Conservation (phyloP, 2,113 vertebrate genomes). For the Oxyruncus cristatus region DNA sequence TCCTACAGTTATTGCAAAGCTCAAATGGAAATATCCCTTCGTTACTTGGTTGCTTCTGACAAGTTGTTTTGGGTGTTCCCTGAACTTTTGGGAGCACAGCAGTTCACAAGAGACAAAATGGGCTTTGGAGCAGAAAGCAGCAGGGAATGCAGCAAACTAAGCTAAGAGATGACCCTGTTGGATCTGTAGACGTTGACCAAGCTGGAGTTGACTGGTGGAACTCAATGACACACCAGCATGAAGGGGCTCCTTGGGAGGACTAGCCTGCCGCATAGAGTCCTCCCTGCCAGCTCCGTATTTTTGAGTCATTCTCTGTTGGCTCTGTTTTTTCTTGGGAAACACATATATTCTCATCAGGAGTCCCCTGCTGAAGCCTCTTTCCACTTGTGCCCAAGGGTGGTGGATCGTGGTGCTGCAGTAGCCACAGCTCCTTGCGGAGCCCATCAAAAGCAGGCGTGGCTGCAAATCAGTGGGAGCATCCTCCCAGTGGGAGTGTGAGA, state of each 20-base stretch:
- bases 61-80: not conserved
- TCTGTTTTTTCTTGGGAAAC: not conserved
- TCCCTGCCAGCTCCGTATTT: not conserved
- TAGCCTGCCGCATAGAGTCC: not conserved
- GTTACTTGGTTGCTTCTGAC: not conserved
- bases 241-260: not conserved
- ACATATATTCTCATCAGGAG: not conserved
- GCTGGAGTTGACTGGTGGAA: not conserved
- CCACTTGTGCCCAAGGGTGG: not conserved
- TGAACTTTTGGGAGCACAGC: not conserved
- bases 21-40: not conserved
- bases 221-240: not conserved
- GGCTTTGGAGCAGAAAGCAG: slow-evolving; percentile 9
- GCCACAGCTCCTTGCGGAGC: not conserved
- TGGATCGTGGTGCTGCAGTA: not conserved
- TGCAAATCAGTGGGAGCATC: not conserved
- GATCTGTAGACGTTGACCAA: not conserved
- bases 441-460: not conserved
- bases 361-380: not conserved
- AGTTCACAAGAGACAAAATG: not conserved
- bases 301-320: not conserved
- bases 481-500: rapidly evolving
- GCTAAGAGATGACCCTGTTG: not conserved
- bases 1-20: not conserved
- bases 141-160: not conserved